These are phyloP conservation scores for Sprattus sprattus DNA, from an alignment of 2,113 vertebrate species.

Conservation along the genomic window DNA sequence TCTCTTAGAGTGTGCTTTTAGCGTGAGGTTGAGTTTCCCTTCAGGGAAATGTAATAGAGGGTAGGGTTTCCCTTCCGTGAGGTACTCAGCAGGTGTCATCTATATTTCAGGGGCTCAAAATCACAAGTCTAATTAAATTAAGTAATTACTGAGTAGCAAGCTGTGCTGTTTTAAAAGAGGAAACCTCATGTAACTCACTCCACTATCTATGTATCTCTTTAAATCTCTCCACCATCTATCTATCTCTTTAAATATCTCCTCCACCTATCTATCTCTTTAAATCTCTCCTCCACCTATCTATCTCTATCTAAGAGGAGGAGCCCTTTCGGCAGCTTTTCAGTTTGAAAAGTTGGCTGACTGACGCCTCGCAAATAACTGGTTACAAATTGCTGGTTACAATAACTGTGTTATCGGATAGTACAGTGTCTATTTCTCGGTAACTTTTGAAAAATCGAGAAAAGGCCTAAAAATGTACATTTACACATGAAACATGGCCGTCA, in stretches of 20 bases:
- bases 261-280: not conserved
- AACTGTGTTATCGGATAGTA: too few relatives aligned
- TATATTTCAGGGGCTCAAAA: conserved; percentile 1
- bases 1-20: not conserved
- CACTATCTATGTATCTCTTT: not conserved
- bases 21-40: not conserved
- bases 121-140: conserved; percentile 20
- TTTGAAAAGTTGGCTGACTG: too few relatives aligned
- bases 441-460: too few relatives aligned
- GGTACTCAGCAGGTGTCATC: not conserved
- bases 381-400: too few relatives aligned
- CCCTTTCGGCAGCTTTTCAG: too few relatives aligned
- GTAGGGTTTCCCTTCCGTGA: not conserved
- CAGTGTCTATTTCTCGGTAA: too few relatives aligned
- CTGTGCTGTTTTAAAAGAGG: conserved; percentile 1
- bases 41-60: not conserved
- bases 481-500: too few relatives aligned
- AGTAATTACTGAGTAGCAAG: not conserved
- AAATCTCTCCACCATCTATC: not conserved
- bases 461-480: too few relatives aligned
- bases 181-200: not conserved
- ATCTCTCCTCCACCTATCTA: not conserved
- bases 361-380: too few relatives aligned
- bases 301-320: not conserved
- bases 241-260: not conserved